Conservation (phyloP, 2,113 vertebrate species). For the Cheirogaleus medius region DNA sequence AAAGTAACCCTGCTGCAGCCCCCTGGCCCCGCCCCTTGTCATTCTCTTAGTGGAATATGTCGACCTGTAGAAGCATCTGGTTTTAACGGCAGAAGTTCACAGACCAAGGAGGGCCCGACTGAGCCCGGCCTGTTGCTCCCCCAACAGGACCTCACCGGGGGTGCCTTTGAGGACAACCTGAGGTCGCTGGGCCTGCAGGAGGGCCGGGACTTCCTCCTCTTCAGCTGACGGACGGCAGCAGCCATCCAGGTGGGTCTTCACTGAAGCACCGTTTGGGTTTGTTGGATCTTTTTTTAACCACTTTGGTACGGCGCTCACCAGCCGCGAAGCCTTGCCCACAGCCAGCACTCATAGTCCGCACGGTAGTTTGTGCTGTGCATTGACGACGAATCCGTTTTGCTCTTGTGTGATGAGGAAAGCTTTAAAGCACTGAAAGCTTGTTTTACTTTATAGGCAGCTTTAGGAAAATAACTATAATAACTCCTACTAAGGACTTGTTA, state of each 20-base stretch:
- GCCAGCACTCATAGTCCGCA: no score
- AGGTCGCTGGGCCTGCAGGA: conserved; percentile 86
- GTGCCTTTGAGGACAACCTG: conserved; percentile 92
- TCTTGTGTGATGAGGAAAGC: no score
- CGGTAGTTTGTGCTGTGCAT: no score
- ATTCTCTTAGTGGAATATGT: neutral
- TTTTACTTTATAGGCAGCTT: no score
- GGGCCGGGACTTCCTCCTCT: conserved; percentile 89
- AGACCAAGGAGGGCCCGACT: neutral
- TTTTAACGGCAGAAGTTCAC: neutral
- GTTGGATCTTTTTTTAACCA: neutral
- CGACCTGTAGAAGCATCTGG: neutral
- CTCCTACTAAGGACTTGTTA: no score
- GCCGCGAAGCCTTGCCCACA: no score
- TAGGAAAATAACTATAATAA: no score
- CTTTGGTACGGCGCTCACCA: no score
- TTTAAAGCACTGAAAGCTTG: no score
- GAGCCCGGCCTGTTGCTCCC: neutral
- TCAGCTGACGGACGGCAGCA: conserved; percentile 74
- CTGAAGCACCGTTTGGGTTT: neutral
- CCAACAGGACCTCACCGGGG: conserved; percentile 93
- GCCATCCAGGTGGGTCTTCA: neutral
- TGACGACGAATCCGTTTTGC: no score
- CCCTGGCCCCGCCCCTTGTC: neutral
- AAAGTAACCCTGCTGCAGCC: neutral